A percentile compares a stretch with the other conserved stretches of the same genome.
phyloP scores from a whole-genome alignment of 2,797 vertebrate species.

The Naso thynnoides region DNA sequence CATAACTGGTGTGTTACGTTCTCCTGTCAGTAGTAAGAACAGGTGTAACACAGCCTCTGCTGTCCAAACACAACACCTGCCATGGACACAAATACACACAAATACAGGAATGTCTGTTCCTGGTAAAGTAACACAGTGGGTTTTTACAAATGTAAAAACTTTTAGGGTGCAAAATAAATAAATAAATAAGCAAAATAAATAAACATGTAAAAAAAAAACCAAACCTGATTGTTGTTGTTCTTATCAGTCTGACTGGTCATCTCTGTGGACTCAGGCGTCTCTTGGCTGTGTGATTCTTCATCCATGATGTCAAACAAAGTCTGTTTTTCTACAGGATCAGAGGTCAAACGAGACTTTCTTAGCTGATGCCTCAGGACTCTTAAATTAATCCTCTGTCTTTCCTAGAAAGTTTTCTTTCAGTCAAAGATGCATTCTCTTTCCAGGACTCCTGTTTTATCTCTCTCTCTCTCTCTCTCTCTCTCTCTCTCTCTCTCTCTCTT shows the following conservation, averaged over 20 bases:
- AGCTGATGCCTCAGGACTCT: not conserved
- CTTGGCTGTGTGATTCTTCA: constrained; percentile 52
- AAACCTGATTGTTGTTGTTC: constrained; percentile 68
- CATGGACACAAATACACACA: constrained; percentile 38
- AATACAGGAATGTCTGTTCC: constrained; percentile 18
- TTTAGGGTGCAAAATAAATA: not conserved
- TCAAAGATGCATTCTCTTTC: constrained; percentile 9
- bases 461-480: constrained; percentile 14
- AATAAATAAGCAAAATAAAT: not conserved
- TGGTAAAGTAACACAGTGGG: not conserved
- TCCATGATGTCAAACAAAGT: constrained; percentile 64
- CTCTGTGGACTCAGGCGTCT: constrained; percentile 36
- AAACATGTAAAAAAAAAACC: constrained; percentile 21
- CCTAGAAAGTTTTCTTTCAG: constrained; percentile 31
- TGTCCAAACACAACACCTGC: constrained; percentile 54
- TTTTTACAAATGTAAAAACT: not conserved
- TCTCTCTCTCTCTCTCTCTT: constrained; percentile 29
- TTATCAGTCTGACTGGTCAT: constrained; percentile 52
- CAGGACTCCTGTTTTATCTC: not conserved
- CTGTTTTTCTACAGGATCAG: constrained; percentile 21
- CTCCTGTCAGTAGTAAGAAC: constrained; percentile 46
- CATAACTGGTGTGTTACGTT: constrained; percentile 25
- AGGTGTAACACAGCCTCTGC: constrained; percentile 58
- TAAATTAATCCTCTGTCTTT: not conserved
- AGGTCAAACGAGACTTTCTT: constrained; percentile 20